Base-by-base conservation (phyloP, 2,888 invertebrate genomes). In the Nesidiocoris tenuis region DNA sequence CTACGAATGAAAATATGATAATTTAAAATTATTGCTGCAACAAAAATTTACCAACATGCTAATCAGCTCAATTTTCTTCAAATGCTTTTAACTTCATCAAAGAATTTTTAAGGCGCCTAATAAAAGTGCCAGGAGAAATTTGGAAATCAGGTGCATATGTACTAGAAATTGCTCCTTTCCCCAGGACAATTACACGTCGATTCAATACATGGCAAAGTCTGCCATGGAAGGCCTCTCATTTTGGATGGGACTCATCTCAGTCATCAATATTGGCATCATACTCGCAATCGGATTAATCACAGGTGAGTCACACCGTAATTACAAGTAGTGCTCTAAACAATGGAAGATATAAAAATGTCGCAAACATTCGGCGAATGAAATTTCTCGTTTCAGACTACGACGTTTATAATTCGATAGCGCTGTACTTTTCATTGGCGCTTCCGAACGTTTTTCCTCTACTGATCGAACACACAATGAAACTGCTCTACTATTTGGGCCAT, bases 121-220 rank as follows among this genome's bases (percentile, higher is more conserved):
- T n/a, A n/a, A n/a, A n/a, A n/a, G n/a, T n/a, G n/a, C n/a, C n/a
- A n/a, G n/a, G n/a, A n/a, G n/a, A n/a, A n/a, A n/a, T n/a, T n/a
- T n/a, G n/a, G n/a, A n/a, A n/a, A n/a, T n/a, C n/a, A n/a, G n/a
- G n/a, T n/a, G n/a, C n/a, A n/a, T n/a, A n/a, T n/a, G n/a, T n/a
- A n/a, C n/a, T n/a, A n/a, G n/a, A n/a, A n/a, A n/a, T n/a, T n/a
- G n/a, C 59, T 18, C 59, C 3, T 17, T 22, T 64, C 1, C n/a
- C 7, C 76, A 78, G 78, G 76, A 78, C 24, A 66, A 76, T 25
- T 76, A 78, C 63, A 74, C 78, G 2, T 76, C 78, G 1, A 67
- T 74, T 3, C 76, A 76, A 65, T 78, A 74, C 65, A 70, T 76
- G 57, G 70, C 70, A 12, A 75, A 76, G 56, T 78, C 76, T 1